Conservation (phyloP, 2,888 invertebrate species). For the Diploptera punctata region DNA sequence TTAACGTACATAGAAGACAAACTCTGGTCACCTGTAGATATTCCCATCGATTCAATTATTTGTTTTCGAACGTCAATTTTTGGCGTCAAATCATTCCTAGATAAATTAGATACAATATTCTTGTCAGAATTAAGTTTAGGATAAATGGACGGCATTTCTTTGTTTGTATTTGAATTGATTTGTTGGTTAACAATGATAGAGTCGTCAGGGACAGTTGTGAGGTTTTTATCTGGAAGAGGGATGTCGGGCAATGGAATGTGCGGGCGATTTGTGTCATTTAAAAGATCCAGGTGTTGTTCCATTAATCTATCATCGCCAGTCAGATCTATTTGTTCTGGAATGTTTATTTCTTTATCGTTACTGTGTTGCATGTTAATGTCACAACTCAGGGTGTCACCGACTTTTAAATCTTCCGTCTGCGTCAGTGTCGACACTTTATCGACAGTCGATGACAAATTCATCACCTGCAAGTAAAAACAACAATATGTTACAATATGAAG, state of each 20-base stretch:
- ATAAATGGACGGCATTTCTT: neutral
- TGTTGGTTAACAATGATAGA: too few species aligned
- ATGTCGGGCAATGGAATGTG: neutral
- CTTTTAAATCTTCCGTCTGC: slow-evolving; percentile 36
- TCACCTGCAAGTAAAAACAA: slow-evolving; percentile 29
- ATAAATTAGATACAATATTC: neutral
- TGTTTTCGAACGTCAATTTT: neutral
- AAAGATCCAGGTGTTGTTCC: slow-evolving; percentile 1
- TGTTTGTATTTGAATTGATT: neutral
- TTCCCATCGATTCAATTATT: neutral
- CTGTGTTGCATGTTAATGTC: neutral
- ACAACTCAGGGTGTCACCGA: neutral
- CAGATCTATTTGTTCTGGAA: neutral
- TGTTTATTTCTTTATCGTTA: neutral
- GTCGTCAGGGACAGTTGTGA: too few species aligned
- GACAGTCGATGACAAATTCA: slow-evolving; percentile 15
- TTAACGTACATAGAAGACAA: neutral
- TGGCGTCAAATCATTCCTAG: neutral
- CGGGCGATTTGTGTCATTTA: neutral
- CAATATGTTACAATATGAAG: too few species aligned
- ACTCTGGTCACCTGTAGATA: neutral
- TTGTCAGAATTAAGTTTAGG: neutral
- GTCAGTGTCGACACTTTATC: slow-evolving; percentile 41
- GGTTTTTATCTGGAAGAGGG: neutral
- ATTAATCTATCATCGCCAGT: neutral